Evolutionary conservation across 1,140 invertebrate species (phyloP).

Genomic region (Macrosteles quadrilineatus): DNA sequence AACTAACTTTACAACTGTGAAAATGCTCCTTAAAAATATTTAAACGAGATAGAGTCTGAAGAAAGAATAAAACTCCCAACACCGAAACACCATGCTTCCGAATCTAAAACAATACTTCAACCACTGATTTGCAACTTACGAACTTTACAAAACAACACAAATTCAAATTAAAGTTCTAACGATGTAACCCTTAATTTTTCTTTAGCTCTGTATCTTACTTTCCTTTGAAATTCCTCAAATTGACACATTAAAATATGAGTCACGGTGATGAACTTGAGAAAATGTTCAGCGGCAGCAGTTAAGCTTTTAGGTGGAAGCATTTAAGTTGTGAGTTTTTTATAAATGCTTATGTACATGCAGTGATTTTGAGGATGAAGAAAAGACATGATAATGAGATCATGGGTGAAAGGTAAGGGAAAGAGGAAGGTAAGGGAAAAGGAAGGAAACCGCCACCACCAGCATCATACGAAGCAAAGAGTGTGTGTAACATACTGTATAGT

Average conservation of each 20-base stretch:
- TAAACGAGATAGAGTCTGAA: neutral
- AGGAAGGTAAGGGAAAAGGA: neutral
- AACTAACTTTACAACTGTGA: too few relatives aligned
- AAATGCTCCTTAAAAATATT: too few relatives aligned
- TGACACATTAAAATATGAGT: too few relatives aligned
- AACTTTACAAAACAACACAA: slow-evolving; percentile 3
- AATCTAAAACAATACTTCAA: neutral
- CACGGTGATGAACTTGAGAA: too few relatives aligned
- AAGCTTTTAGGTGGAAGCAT: too few relatives aligned
- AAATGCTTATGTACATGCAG: neutral
- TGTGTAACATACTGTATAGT: too few relatives aligned
- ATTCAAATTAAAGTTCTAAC: neutral
- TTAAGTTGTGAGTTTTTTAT: too few relatives aligned
- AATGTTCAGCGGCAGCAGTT: neutral
- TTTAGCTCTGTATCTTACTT: too few relatives aligned
- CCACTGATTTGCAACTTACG: neutral
- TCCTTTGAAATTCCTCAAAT: too few relatives aligned
- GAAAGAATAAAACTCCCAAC: neutral
- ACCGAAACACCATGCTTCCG: neutral
- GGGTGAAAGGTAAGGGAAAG: neutral
- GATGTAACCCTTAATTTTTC: neutral
- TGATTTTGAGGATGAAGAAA: neutral
- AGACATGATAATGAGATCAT: neutral
- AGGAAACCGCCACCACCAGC: neutral
- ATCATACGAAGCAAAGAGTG: neutral